These are phyloP conservation scores for Pemphredon lugubris DNA, from an alignment of 2,888 invertebrate species.

Conservation along the genomic window DNA sequence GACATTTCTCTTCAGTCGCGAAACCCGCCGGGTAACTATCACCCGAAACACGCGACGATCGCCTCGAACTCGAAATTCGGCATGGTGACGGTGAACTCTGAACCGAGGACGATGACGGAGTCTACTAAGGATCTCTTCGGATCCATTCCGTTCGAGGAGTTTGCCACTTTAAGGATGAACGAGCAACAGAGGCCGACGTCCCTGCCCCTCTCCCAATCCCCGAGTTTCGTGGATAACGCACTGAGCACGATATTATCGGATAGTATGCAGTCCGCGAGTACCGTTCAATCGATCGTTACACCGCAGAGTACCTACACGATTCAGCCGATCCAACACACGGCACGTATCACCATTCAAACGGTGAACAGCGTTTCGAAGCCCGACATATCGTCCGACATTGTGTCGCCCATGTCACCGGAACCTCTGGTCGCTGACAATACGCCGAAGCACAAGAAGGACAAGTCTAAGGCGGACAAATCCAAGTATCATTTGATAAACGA, in stretches of 20 bases:
- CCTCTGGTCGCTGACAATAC: slow-evolving; percentile 71
- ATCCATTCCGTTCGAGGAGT: slow-evolving; percentile 78
- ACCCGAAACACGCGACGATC: slow-evolving; percentile 4
- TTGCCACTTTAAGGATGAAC: slow-evolving; percentile 67
- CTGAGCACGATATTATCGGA: slow-evolving; percentile 62
- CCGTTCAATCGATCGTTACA: background rate
- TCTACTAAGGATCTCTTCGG: slow-evolving; percentile 77
- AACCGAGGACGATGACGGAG: slow-evolving; percentile 41
- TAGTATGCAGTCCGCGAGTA: slow-evolving; percentile 46
- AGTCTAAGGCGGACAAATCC: slow-evolving; percentile 80
- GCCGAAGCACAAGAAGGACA: slow-evolving; percentile 79
- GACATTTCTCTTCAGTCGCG: slow-evolving; percentile 6
- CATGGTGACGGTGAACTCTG: slow-evolving; percentile 74
- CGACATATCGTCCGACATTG: slow-evolving; percentile 61
- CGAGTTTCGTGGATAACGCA: slow-evolving; percentile 69
- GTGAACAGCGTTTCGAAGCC: slow-evolving; percentile 68
- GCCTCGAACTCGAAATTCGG: slow-evolving; percentile 70
- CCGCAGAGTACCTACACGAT: slow-evolving; percentile 50
- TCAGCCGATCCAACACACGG: slow-evolving; percentile 64
- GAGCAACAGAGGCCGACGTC: slow-evolving; percentile 71
- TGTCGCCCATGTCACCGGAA: slow-evolving; percentile 75
- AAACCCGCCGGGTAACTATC: slow-evolving; percentile 12
- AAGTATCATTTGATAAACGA: slow-evolving; percentile 83
- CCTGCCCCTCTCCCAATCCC: slow-evolving; percentile 72
- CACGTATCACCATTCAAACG: slow-evolving; percentile 66